Evolutionary conservation across 2,888 invertebrate species (phyloP).

Genomic region (Cotesia congregata): DNA sequence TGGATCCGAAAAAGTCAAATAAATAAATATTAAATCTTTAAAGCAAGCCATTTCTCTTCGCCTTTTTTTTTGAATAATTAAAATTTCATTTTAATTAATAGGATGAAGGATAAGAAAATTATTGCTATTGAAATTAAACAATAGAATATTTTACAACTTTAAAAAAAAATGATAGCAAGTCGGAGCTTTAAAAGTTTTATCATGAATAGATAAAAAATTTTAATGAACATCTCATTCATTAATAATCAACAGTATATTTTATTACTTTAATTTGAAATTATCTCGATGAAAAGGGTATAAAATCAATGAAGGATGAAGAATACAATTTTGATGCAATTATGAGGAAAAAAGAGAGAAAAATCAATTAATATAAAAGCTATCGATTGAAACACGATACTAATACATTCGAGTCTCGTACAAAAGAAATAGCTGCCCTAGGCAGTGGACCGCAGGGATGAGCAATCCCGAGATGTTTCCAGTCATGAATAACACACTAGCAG

Average conservation of each 20-base stretch:
- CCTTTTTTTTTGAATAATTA: too few relatives aligned
- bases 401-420: conserved; percentile 9
- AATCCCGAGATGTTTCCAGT: conserved; percentile 35
- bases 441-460: conserved; percentile 23
- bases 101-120: too few relatives aligned
- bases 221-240: neutral
- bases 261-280: neutral
- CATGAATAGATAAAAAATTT: neutral
- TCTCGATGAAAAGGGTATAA: neutral
- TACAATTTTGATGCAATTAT: neutral
- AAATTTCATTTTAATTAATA: too few relatives aligned
- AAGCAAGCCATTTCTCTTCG: too few relatives aligned
- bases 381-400: conserved; percentile 5
- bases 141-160: too few relatives aligned
- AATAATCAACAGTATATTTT: neutral
- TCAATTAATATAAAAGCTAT: neutral
- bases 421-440: conserved; percentile 34
- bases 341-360: neutral
- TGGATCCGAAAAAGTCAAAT: too few relatives aligned
- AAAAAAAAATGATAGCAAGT: too few relatives aligned
- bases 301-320: neutral
- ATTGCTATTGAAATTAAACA: too few relatives aligned
- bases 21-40: too few relatives aligned
- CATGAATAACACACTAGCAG: conserved; percentile 36
- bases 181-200: neutral